Base-by-base conservation (phyloP, 2,113 vertebrate genomes). In the Percina caprodes region DNA sequence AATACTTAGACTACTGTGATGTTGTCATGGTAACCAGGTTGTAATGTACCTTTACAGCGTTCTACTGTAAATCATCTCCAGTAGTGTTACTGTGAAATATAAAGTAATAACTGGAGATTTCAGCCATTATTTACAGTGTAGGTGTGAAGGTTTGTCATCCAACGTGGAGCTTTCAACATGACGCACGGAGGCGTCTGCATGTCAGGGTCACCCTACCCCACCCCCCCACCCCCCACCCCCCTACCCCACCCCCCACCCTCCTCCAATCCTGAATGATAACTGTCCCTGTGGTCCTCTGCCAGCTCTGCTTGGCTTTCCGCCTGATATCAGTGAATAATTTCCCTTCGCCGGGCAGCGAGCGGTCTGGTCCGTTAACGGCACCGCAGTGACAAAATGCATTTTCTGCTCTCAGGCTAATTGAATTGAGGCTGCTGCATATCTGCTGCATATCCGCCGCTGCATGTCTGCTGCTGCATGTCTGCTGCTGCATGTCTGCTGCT, bases 371-470 rank as follows among this genome's bases (percentile, higher is more conserved):
- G 54, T 69, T 83, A 58, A 62, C 77, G 14, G 69, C 69, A 42
- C 51, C 23, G 24, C 63, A 0, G 49, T 82, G 87, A 89, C 87
- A 77, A 62, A 79, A 80, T 52, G 82, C 35, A 59, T 69, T 86
- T 86, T 26, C 82, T 81, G 72, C 86, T 89, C 79, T 88, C 86
- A 80, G 79, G 58, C 86, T 89, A 88, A 89, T 89, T 89, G 90
- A 78, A 89, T 80, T 80, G 79, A 84, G 77, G 78, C n/a, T n/a
- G n/a, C n/a, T n/a, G n/a, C n/a, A n/a, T n/a, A n/a, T n/a, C n/a
- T n/a, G n/a, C 85, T 71, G 80, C 82, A 54, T 74, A 70, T 82
- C 76, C 80, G 24, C 77, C 12, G 80, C 73, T 24, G 26, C 26
- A 30, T 30, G 3, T 30, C 26, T 2, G 69, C 77, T 30, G 79